Conservation (phyloP, 2,888 invertebrate genomes). For the Frankliniella fusca region DNA sequence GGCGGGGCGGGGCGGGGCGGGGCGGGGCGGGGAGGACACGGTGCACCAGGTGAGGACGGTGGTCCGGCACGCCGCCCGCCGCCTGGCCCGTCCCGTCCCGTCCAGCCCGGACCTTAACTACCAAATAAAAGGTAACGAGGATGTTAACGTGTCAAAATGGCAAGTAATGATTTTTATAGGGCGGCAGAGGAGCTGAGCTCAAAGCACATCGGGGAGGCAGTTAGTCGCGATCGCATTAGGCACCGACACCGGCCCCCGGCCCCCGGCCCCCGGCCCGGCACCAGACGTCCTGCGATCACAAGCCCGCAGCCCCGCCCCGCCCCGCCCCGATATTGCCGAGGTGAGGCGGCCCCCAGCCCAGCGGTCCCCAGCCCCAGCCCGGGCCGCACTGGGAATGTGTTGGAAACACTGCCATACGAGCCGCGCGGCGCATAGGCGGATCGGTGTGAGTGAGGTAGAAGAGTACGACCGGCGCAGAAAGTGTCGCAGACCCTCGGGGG, state of each 20-base stretch:
- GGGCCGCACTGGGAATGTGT: background rate
- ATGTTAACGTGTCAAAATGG: constrained; percentile 16
- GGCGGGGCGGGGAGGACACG: background rate
- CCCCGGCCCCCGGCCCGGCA: background rate
- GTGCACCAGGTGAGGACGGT: background rate
- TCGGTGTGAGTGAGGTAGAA: too few species aligned
- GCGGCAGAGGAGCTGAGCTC: background rate
- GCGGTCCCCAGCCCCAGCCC: background rate
- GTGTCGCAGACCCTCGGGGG: too few species aligned
- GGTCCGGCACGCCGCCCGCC: background rate
- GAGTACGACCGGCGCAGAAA: too few species aligned
- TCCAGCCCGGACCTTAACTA: background rate
- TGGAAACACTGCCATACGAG: too few species aligned
- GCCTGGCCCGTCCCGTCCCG: background rate
- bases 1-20: background rate
- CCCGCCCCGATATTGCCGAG: background rate
- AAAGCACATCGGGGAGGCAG: background rate
- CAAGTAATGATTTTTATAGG: constrained; percentile 20
- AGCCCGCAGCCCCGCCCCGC: background rate
- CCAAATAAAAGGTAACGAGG: constrained; percentile 14
- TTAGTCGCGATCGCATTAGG: constrained; percentile 1
- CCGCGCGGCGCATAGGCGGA: too few species aligned
- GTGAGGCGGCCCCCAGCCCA: background rate
- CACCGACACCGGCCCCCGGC: background rate
- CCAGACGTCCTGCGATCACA: background rate